These are phyloP conservation scores for Pammene fasciana DNA, from an alignment of 2,888 invertebrate genomes.

Conservation along the genomic window DNA sequence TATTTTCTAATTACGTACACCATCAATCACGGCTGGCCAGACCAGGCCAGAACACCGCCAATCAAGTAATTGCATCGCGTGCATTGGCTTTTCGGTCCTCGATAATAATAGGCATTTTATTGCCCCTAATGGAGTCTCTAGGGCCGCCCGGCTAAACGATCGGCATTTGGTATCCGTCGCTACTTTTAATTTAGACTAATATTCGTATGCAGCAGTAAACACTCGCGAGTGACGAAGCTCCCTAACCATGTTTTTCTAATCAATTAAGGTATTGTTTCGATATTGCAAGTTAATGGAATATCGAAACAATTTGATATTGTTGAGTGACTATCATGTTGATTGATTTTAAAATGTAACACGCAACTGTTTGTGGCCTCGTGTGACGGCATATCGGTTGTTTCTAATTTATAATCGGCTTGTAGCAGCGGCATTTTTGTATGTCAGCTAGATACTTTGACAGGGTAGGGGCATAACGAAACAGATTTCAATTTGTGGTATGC, in stretches of 20 bases:
- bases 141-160: constrained; percentile 75
- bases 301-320: constrained; percentile 70
- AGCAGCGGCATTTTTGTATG: constrained; percentile 67
- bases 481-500: constrained; percentile 76
- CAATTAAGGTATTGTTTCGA: constrained; percentile 71
- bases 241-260: constrained; percentile 70
- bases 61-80: constrained; percentile 84
- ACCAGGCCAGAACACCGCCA: constrained; percentile 79
- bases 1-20: constrained; percentile 83
- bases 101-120: constrained; percentile 84
- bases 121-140: constrained; percentile 83
- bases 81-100: constrained; percentile 83
- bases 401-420: constrained; percentile 71
- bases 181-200: constrained; percentile 79
- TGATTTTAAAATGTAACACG: constrained; percentile 66
- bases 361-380: constrained; percentile 51
- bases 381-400: constrained; percentile 54
- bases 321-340: constrained; percentile 74
- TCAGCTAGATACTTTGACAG: constrained; percentile 73
- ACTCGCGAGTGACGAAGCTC: constrained; percentile 47
- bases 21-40: constrained; percentile 78
- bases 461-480: constrained; percentile 72
- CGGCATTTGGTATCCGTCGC: constrained; percentile 68
- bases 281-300: constrained; percentile 66
- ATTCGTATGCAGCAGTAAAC: constrained; percentile 67